These are phyloP conservation scores for Palaemon carinicauda DNA, from an alignment of 1,140 invertebrate species.

Conservation along the genomic window DNA sequence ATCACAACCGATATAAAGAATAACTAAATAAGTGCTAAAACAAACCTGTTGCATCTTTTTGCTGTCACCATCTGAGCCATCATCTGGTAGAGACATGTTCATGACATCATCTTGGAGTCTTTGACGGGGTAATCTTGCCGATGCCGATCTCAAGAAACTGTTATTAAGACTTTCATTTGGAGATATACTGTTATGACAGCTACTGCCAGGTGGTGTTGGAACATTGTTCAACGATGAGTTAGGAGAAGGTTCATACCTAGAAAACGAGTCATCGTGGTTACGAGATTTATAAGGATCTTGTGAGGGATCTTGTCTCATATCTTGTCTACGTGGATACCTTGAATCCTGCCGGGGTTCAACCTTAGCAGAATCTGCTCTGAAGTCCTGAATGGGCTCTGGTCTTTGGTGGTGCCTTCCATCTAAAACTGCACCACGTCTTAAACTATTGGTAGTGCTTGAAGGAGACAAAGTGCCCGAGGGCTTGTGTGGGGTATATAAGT, in stretches of 20 bases:
- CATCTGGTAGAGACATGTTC: slow-evolving; percentile 59
- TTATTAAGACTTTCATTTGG: slow-evolving; percentile 64
- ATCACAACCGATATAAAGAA: not conserved
- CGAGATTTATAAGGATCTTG: slow-evolving; percentile 33
- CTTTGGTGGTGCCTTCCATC: slow-evolving; percentile 12
- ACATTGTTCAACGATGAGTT: slow-evolving; percentile 42
- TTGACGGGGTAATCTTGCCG: slow-evolving; percentile 76
- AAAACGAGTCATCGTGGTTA: slow-evolving; percentile 55
- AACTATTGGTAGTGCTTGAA: slow-evolving; percentile 25
- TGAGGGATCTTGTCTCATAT: slow-evolving; percentile 11
- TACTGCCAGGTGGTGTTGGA: slow-evolving; percentile 45
- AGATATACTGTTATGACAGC: slow-evolving; percentile 47
- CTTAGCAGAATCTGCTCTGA: not conserved
- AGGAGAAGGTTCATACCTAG: slow-evolving; percentile 24
- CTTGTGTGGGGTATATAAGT: slow-evolving; percentile 48
- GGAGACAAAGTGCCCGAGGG: not conserved
- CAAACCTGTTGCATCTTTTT: slow-evolving; percentile 72
- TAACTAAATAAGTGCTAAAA: not conserved
- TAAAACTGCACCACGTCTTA: slow-evolving; percentile 4
- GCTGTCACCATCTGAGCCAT: slow-evolving; percentile 69
- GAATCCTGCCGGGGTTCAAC: not conserved
- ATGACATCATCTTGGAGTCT: slow-evolving; percentile 61
- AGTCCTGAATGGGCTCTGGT: slow-evolving; percentile 14
- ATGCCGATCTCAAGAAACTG: slow-evolving; percentile 78
- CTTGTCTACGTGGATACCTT: slow-evolving; percentile 12